A percentile compares a stretch with the other conserved stretches of the same genome.
Evolutionary conservation across 2,113 vertebrate species (phyloP).

Genomic region (Synchiropus splendidus): DNA sequence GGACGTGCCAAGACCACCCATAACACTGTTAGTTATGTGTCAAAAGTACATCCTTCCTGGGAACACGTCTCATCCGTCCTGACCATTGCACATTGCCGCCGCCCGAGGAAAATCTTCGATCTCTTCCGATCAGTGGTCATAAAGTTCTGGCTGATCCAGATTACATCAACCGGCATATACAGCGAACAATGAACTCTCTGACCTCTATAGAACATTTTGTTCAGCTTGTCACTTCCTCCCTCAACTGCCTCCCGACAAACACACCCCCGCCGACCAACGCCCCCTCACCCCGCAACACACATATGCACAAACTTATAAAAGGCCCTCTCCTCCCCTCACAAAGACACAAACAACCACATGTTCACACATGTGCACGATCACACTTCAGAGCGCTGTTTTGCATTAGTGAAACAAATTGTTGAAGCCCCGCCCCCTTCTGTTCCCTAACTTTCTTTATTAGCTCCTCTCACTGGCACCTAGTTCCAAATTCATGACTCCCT

Average conservation of each 20-base stretch:
- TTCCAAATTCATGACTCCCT: constrained; percentile 4
- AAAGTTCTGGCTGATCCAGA: too few species aligned
- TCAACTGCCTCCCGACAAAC: constrained; percentile 19
- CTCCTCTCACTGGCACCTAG: not conserved
- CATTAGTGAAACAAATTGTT: constrained; percentile 42
- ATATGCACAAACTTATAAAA: constrained; percentile 6
- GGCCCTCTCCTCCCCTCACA: constrained; percentile 2
- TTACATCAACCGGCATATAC: too few species aligned
- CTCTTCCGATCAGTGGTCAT: too few species aligned
- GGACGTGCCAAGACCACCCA: too few species aligned
- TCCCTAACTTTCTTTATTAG: constrained; percentile 7
- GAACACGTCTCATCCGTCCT: too few species aligned
- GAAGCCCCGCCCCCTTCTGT: constrained; percentile 12
- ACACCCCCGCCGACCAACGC: constrained; percentile 1
- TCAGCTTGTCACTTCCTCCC: constrained; percentile 45
- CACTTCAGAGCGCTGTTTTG: constrained; percentile 38
- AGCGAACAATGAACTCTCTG: too few species aligned
- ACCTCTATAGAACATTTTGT: constrained; percentile 43
- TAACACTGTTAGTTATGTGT: too few species aligned
- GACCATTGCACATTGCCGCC: too few species aligned
- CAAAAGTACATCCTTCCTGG: too few species aligned
- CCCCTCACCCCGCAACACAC: not conserved
- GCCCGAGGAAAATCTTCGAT: too few species aligned
- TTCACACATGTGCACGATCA: constrained; percentile 17
- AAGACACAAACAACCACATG: constrained; percentile 25